These are phyloP conservation scores for Ormyrus thymus DNA, from an alignment of 2,888 invertebrate species.

Conservation along the genomic window DNA sequence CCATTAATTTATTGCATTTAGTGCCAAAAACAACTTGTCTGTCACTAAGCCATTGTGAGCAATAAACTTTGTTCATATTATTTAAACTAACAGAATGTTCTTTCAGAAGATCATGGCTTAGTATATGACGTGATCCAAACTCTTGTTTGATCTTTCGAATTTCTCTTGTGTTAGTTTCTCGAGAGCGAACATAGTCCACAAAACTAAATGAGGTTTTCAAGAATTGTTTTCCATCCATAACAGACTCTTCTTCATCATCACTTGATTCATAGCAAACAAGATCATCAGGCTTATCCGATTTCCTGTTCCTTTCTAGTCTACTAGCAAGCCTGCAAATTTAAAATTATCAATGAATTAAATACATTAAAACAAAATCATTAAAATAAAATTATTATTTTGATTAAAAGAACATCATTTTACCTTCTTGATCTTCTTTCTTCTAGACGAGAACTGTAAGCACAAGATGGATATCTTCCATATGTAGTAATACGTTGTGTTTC, in stretches of 20 bases:
- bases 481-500: constrained; percentile 83
- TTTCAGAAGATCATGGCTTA: constrained; percentile 91
- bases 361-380: constrained; percentile 4
- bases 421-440: constrained; percentile 85
- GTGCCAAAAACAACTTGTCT: constrained; percentile 97
- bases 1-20: constrained; percentile 97
- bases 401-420: constrained; percentile 71
- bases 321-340: constrained; percentile 64
- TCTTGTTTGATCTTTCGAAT: constrained; percentile 84
- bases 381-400: constrained; percentile 22
- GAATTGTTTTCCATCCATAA: constrained; percentile 83
- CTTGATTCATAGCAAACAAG: constrained; percentile 93
- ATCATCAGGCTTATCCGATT: constrained; percentile 92
- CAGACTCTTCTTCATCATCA: constrained; percentile 89
- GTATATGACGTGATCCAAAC: constrained; percentile 90
- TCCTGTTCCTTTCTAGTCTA: constrained; percentile 83
- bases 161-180: constrained; percentile 85
- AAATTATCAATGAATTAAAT: constrained; percentile 20
- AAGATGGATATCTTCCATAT: constrained; percentile 87
- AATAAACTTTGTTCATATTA: constrained; percentile 95
- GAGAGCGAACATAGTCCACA: constrained; percentile 87
- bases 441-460: constrained; percentile 83
- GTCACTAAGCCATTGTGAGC: constrained; percentile 96
- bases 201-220: constrained; percentile 89
- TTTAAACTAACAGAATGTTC: constrained; percentile 89